Evolutionary conservation across 2,113 vertebrate genomes (phyloP).

Genomic region (Pomatostomus ruficeps): DNA sequence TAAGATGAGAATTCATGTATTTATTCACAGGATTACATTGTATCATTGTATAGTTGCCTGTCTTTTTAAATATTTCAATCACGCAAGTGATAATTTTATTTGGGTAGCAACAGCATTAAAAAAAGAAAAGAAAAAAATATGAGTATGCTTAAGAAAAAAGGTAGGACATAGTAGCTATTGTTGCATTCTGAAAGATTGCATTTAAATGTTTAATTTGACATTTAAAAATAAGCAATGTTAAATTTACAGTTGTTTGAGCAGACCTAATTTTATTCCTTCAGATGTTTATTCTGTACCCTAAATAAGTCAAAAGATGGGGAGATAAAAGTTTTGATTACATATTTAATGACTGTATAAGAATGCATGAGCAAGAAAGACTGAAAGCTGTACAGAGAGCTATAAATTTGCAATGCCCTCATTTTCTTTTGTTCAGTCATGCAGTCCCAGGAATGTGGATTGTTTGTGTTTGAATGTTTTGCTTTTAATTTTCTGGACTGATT

Average conservation of each 20-base stretch:
- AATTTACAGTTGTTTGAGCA: neutral
- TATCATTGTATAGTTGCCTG: neutral
- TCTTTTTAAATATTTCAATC: neutral
- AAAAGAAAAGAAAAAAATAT: neutral
- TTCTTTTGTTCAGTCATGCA: neutral
- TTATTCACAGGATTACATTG: neutral
- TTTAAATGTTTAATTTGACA: neutral
- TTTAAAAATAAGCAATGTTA: neutral
- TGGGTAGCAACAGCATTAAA: neutral
- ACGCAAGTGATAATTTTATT: neutral
- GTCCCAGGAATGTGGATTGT: neutral
- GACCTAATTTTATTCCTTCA: slow-evolving; percentile 5
- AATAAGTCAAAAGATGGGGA: neutral
- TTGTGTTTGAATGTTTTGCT: neutral
- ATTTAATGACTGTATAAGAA: neutral
- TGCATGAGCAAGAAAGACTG: neutral
- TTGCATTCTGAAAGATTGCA: neutral
- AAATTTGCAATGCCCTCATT: neutral
- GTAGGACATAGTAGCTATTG: neutral
- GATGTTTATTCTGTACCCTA: slow-evolving; percentile 12
- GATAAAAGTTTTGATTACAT: neutral
- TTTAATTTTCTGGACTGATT: neutral
- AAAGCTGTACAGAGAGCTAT: neutral
- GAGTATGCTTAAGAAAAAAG: neutral
- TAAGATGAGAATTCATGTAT: neutral